These are phyloP conservation scores for Echiichthys vipera DNA, from an alignment of 2,797 vertebrate genomes.

Conservation along the genomic window DNA sequence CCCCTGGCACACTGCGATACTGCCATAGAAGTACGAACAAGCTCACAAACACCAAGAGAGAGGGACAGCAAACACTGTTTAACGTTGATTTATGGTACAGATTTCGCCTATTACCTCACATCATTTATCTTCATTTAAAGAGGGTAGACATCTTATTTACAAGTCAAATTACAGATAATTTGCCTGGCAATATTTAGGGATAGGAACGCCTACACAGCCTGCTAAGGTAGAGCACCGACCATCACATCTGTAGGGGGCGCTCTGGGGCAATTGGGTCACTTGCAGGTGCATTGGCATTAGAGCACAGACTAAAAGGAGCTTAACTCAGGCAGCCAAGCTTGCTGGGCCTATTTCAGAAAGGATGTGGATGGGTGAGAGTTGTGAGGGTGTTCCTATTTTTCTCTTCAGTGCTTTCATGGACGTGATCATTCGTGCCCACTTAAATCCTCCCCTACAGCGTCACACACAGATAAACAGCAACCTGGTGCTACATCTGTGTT, in stretches of 20 bases:
- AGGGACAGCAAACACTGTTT: constrained; percentile 52
- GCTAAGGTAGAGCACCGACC: not conserved
- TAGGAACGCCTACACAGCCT: not conserved
- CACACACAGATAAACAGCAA: constrained; percentile 61
- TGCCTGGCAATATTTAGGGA: constrained; percentile 43
- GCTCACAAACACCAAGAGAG: constrained; percentile 35
- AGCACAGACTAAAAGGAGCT: constrained; percentile 63
- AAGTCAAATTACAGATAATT: constrained; percentile 71
- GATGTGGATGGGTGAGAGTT: constrained; percentile 31
- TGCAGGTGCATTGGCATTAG: constrained; percentile 27
- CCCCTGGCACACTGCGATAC: constrained; percentile 47
- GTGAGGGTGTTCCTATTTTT: constrained; percentile 61
- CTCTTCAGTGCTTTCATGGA: constrained; percentile 65
- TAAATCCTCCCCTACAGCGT: constrained; percentile 65
- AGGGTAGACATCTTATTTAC: constrained; percentile 69
- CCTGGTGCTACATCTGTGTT: constrained; percentile 21
- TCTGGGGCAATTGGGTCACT: constrained; percentile 28
- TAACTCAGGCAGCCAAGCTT: constrained; percentile 72
- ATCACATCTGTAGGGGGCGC: constrained; percentile 32
- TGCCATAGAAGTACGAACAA: constrained; percentile 28
- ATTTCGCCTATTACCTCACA: constrained; percentile 54
- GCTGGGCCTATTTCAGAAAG: constrained; percentile 67
- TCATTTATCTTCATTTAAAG: constrained; percentile 76
- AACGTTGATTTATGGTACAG: constrained; percentile 77
- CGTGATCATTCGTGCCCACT: constrained; percentile 65